Percentiles rank a stretch among this genome's conserved stretches.
Evolutionary conservation across 2,797 vertebrate genomes (phyloP).

Genomic region (Labeo calbasu): DNA sequence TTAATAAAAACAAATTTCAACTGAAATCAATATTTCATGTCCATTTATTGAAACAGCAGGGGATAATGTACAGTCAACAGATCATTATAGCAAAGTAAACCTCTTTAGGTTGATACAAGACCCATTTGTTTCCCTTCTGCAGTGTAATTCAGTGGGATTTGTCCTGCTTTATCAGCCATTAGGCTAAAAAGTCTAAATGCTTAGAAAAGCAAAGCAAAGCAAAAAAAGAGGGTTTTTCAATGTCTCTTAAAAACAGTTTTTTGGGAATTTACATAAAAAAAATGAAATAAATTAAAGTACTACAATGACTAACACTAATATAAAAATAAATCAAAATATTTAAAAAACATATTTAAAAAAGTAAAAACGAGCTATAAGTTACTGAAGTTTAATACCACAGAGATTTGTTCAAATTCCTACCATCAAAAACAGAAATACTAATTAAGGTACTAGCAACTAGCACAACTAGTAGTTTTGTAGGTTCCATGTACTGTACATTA

Average conservation of each 20-base stretch:
- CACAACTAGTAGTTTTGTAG: not conserved
- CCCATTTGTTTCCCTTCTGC: not conserved
- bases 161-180: not conserved
- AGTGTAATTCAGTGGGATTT: not conserved
- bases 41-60: not conserved
- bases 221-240: no score
- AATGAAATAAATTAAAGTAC: not conserved
- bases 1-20: not conserved
- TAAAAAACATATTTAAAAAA: not conserved
- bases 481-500: not conserved
- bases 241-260: no score
- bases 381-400: not conserved
- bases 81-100: not conserved
- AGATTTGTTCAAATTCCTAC: not conserved
- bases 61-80: not conserved
- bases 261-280: not conserved
- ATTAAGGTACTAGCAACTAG: not conserved
- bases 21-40: not conserved
- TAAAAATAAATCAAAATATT: not conserved
- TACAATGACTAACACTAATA: not conserved
- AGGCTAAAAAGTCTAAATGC: not conserved
- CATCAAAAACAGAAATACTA: not conserved
- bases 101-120: not conserved
- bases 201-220: no score
- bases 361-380: not conserved